phyloP scores from a whole-genome alignment of 1,140 invertebrate genomes.

The Calliopsis andreniformis region DNA sequence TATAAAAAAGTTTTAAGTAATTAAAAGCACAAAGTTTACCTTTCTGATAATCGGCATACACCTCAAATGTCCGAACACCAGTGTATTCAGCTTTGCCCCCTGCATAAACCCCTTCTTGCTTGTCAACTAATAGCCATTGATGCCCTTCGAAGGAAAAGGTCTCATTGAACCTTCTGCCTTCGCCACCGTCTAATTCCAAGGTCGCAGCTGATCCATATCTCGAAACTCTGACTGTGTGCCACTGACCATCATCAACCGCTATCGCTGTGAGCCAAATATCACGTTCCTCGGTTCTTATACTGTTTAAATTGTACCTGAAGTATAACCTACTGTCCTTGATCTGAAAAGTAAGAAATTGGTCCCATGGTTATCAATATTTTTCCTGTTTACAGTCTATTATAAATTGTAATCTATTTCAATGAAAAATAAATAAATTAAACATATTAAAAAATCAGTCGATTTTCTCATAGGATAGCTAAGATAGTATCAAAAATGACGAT shows the following conservation, averaged over 20 bases:
- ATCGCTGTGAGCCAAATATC: conserved; percentile 95
- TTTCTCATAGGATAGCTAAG: too few species aligned
- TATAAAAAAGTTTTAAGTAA: not conserved
- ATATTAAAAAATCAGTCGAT: too few species aligned
- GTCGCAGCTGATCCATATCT: conserved; percentile 97
- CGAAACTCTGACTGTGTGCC: conserved; percentile 95
- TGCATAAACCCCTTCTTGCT: conserved; percentile 96
- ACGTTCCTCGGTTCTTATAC: conserved; percentile 92
- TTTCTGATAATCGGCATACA: conserved; percentile 97
- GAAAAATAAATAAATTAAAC: not conserved
- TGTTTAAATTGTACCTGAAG: conserved; percentile 96
- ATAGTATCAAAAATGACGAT: too few species aligned
- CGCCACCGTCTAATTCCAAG: conserved; percentile 95
- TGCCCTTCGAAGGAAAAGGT: conserved; percentile 95
- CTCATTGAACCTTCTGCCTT: conserved; percentile 96
- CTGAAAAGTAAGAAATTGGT: conserved; percentile 66
- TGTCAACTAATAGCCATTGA: conserved; percentile 95
- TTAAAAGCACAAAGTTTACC: conserved; percentile 81
- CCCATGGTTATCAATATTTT: too few species aligned
- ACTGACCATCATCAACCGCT: conserved; percentile 96
- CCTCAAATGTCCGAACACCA: conserved; percentile 94
- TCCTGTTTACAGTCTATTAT: not conserved
- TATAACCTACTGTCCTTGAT: conserved; percentile 94
- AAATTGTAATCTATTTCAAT: not conserved
- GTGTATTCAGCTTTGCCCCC: conserved; percentile 97